phyloP scores from a whole-genome alignment of 2,797 vertebrate species.

The Crocidura indochinensis region DNA sequence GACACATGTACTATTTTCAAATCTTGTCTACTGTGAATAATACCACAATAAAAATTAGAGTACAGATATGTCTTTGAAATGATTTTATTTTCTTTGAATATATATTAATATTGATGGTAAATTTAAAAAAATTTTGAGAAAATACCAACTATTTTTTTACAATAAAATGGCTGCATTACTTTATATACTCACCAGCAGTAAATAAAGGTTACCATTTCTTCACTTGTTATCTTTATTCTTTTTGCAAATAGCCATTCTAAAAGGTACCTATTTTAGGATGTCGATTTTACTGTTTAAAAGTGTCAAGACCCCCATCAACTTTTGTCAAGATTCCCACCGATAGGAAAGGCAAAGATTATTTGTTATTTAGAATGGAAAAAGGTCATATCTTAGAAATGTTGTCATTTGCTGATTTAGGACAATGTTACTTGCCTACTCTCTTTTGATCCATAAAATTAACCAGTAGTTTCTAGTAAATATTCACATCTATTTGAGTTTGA shows the following conservation, averaged over 20 bases:
- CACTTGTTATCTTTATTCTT: not conserved
- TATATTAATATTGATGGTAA: not conserved
- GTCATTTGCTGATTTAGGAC: not conserved
- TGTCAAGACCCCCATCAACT: not conserved
- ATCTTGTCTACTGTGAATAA: not conserved
- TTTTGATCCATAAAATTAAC: not conserved
- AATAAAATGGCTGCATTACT: no score
- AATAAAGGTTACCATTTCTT: not conserved
- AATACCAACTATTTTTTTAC: not conserved
- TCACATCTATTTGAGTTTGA: not conserved
- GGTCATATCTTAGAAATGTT: not conserved
- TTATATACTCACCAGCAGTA: not conserved
- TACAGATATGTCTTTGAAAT: not conserved
- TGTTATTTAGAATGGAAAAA: not conserved
- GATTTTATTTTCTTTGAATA: not conserved
- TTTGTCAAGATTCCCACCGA: not conserved
- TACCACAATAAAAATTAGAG: not conserved
- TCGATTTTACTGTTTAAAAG: not conserved
- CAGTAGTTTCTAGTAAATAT: not conserved
- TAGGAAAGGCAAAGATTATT: not conserved
- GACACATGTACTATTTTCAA: not conserved
- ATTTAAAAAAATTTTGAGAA: not conserved
- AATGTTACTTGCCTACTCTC: not conserved
- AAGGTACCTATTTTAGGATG: no score
- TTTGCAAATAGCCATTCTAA: not conserved